Conservation (phyloP, 2,113 vertebrate species). For the Bucco capensis region DNA sequence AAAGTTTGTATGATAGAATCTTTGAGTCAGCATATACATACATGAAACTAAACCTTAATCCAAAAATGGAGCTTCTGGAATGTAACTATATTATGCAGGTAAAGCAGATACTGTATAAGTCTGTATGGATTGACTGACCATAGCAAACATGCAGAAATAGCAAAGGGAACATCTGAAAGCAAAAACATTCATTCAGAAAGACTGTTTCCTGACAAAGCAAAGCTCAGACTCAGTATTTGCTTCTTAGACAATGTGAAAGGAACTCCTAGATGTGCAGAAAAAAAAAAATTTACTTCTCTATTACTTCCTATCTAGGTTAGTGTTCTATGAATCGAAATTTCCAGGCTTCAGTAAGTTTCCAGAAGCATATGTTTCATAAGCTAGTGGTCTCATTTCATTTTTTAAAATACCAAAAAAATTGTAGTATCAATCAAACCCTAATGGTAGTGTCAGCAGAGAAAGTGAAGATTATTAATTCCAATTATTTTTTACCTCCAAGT, state of each 20-base stretch:
- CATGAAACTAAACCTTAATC: slow-evolving; percentile 72
- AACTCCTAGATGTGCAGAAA: background rate
- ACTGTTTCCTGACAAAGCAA: background rate
- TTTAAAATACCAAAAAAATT: background rate
- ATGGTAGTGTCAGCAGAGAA: background rate
- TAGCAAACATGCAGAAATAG: background rate
- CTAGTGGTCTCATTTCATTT: background rate
- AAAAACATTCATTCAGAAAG: background rate
- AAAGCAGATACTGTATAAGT: background rate
- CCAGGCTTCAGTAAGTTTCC: background rate
- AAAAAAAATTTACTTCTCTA: background rate
- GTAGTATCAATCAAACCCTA: background rate
- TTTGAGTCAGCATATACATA: slow-evolving; percentile 71
- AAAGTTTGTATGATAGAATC: slow-evolving; percentile 72
- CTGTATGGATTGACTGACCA: background rate
- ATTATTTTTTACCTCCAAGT: background rate
- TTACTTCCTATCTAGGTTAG: background rate
- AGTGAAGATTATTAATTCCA: background rate
- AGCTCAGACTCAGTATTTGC: background rate
- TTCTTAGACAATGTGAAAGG: background rate
- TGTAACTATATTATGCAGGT: slow-evolving; percentile 81
- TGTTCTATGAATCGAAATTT: background rate
- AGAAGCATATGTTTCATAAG: background rate
- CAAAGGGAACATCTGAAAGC: background rate
- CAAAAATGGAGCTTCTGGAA: slow-evolving; percentile 80